Conservation (phyloP, 2,888 invertebrate species). For the Agrypnus murinus region DNA sequence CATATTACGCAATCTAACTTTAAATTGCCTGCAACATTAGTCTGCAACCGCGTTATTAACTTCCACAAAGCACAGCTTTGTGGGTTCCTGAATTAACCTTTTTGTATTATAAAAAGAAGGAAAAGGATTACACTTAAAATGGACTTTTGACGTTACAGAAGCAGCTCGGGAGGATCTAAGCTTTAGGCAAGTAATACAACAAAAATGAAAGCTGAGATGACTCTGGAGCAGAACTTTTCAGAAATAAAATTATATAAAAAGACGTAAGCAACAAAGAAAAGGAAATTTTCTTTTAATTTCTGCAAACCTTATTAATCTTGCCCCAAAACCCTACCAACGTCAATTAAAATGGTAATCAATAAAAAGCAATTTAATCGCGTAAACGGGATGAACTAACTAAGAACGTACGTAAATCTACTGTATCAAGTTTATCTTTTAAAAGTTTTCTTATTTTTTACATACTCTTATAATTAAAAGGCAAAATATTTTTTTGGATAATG, state of each 20-base stretch:
- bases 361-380: conserved; percentile 15
- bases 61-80: conserved; percentile 27
- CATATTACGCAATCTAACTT: conserved; percentile 26
- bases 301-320: conserved; percentile 1
- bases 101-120: conserved; percentile 19
- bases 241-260: no score
- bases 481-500: background rate
- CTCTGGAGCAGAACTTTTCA: no score
- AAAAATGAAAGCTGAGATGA: no score
- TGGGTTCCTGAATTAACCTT: conserved; percentile 27
- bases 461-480: background rate
- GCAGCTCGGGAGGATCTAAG: background rate
- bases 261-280: no score
- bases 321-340: background rate
- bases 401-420: conserved; percentile 14
- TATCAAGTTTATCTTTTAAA: conserved; percentile 7
- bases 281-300: background rate
- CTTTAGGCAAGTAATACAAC: no score
- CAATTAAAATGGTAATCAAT: conserved; percentile 14
- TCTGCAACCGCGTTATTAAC: conserved; percentile 27
- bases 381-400: conserved; percentile 3
- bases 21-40: conserved; percentile 31
- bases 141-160: background rate
- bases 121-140: conserved; percentile 6
- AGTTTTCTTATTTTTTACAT: background rate